These are phyloP conservation scores for Crocallis elinguaria DNA, from an alignment of 2,888 invertebrate species.

Conservation along the genomic window DNA sequence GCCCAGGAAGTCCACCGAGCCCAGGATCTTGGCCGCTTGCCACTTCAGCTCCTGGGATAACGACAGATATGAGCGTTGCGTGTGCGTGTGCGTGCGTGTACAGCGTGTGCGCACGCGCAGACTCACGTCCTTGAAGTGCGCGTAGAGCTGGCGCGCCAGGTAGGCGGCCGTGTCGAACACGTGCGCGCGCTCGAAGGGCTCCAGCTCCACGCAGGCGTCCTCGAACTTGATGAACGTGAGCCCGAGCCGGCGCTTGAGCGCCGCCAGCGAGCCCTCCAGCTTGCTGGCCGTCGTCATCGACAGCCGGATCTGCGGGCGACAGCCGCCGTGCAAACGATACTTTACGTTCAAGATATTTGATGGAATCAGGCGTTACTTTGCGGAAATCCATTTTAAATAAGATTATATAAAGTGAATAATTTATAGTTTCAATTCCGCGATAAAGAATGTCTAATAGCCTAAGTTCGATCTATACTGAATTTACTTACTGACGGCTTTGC, in stretches of 20 bases:
- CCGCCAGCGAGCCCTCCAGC: constrained; percentile 88
- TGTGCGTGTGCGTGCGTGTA: neutral
- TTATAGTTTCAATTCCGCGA: too few species aligned
- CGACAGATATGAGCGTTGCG: neutral
- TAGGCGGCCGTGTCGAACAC: constrained; percentile 96
- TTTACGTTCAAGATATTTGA: too few species aligned
- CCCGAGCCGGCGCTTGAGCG: constrained; percentile 93
- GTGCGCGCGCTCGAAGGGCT: constrained; percentile 94
- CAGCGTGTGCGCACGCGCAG: neutral
- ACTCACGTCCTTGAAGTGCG: constrained; percentile 93
- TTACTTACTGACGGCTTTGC: too few species aligned
- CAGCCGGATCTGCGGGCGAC: constrained; percentile 87
- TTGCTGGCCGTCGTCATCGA: constrained; percentile 96
- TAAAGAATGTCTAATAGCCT: too few species aligned
- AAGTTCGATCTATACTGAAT: too few species aligned
- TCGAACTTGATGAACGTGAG: constrained; percentile 97
- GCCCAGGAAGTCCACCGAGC: constrained; percentile 98
- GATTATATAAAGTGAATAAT: too few species aligned
- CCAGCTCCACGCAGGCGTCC: constrained; percentile 96
- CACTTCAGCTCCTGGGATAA: constrained; percentile 91
- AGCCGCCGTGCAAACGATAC: neutral
- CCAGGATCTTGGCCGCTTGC: constrained; percentile 97
- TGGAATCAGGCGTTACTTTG: too few species aligned
- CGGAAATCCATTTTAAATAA: too few species aligned
- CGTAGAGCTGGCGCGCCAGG: constrained; percentile 91